Percentiles rank a stretch among this genome's conserved stretches.
phyloP scores from a whole-genome alignment of 2,113 vertebrate genomes.

The Ptyas mucosa region DNA sequence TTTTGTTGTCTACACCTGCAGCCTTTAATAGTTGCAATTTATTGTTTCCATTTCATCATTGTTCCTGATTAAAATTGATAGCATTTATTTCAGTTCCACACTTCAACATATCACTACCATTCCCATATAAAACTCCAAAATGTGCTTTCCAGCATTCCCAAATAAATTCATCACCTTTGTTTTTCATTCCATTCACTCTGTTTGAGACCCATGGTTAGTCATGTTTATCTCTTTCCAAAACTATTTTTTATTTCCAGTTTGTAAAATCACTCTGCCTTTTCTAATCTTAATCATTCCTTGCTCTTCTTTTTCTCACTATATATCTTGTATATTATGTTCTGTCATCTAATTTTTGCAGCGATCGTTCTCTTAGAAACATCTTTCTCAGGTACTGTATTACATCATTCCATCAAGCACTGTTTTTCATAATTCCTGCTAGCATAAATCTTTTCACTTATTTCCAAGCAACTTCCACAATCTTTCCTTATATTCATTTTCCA shows the following conservation, averaged over 20 bases:
- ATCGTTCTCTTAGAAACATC: background rate
- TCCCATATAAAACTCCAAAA: background rate
- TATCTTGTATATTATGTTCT: background rate
- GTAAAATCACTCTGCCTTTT: background rate
- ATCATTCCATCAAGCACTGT: background rate
- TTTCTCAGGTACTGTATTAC: background rate
- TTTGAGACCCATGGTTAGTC: background rate
- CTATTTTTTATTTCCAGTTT: background rate
- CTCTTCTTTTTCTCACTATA: background rate
- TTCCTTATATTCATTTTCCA: background rate
- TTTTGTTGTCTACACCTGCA: background rate
- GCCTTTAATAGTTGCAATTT: background rate
- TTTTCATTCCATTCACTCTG: background rate
- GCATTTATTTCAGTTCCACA: background rate
- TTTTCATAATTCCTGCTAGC: background rate
- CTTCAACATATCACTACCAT: background rate
- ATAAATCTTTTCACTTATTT: background rate
- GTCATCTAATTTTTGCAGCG: background rate
- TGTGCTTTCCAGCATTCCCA: background rate
- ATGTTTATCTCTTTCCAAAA: background rate
- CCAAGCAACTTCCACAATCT: background rate
- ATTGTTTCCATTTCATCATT: background rate
- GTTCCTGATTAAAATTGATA: background rate
- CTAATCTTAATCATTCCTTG: background rate
- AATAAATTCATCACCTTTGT: background rate